These are phyloP conservation scores for Malurus melanocephalus DNA, from an alignment of 2,113 vertebrate species.

Conservation along the genomic window DNA sequence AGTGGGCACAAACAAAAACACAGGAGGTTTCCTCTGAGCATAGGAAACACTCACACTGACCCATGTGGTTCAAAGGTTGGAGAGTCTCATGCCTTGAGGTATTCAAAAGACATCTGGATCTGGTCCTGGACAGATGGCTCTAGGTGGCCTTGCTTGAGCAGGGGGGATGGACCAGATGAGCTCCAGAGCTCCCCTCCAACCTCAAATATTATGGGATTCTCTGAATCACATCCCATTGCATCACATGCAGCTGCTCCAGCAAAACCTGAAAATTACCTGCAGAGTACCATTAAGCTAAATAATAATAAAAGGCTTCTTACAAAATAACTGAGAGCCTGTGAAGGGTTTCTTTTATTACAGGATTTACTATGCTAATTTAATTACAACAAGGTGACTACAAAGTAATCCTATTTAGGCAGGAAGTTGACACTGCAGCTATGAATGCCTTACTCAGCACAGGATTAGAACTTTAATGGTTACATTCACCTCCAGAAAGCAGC, in stretches of 20 bases:
- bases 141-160: background rate
- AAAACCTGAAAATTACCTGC: background rate
- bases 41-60: background rate
- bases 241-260: background rate
- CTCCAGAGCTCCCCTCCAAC: background rate
- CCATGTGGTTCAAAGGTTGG: background rate
- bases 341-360: background rate
- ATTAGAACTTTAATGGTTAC: background rate
- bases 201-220: background rate
- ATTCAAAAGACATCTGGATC: background rate
- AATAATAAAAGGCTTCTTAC: background rate
- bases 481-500: background rate
- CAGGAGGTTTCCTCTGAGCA: background rate
- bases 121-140: background rate
- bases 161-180: background rate
- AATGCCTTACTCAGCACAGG: background rate
- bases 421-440: background rate
- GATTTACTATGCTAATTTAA: conserved; percentile 21
- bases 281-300: background rate
- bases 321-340: background rate
- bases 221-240: background rate
- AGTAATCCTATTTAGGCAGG: background rate
- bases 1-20: background rate
- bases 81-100: background rate
- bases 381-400: conserved; percentile 7